Evolutionary conservation across 2,113 vertebrate species (phyloP), one percentile per base, ranked within the genome.

Genomic region (Aphelocoma coerulescens): DNA sequence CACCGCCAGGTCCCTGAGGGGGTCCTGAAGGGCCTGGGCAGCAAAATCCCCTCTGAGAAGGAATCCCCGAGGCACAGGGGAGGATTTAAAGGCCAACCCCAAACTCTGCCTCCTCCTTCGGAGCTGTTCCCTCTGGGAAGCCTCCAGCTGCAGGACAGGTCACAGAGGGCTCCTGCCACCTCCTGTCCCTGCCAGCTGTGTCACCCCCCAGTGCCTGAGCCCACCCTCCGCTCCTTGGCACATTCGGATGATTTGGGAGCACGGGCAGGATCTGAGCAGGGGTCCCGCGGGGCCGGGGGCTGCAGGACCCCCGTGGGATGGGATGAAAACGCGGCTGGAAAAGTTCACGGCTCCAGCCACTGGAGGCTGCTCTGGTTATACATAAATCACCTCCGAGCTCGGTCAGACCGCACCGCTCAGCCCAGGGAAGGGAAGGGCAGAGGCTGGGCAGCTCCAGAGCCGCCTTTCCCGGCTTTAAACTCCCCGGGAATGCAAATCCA

Each of bases 361-460:
- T 96, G 96, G 97, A 83, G 95, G 96, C 79, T 93, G 96, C 97
- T 97, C 87, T 97, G 89, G 91, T 82, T 82, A 55, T 96, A 32
- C 83, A 89, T 82, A 95, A 96, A 96, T 91, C 94, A 94, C 89
- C 57, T 9, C 41, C 1, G 2, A 12, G 43, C 3, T 2, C 48
- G 12, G 75, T 10, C 90, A 75, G 65, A 1, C 24, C 1, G 37
- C 39, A 46, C 46, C 71, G 28, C 69, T 69, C 82, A 32, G 20
- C 33, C 1, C 17, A 7, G 46, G 52, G 72, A 83, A 77, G 65
- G 22, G 26, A 54, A 46, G 55, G 75, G 89, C 63, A 83, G 73
- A 44, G 66, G 74, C 41, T 59, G 43, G 52, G 54, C 76, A 68
- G 58, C 74, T 85, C 73, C 43, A 51, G 93, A 93, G 91, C 90